Evolutionary conservation across 2,888 invertebrate genomes (phyloP).

Genomic region (Bombylius discolor): DNA sequence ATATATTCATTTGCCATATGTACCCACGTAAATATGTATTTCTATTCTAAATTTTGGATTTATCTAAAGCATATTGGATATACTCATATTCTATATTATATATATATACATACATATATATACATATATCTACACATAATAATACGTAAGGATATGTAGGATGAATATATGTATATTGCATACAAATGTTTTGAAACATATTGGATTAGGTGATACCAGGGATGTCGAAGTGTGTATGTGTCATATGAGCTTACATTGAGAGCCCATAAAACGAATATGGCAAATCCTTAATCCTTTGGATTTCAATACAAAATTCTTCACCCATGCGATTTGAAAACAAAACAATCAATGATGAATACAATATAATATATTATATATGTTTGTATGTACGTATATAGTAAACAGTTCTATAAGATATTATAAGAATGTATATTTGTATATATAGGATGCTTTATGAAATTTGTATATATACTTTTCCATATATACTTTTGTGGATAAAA

Average conservation of each 20-base stretch:
- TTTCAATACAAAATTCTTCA: slow-evolving; percentile 29
- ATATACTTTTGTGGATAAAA: neutral
- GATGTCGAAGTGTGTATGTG: slow-evolving; percentile 8
- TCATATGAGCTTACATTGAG: slow-evolving; percentile 12
- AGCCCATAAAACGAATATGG: slow-evolving; percentile 26
- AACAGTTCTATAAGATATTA: no score
- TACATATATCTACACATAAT: neutral
- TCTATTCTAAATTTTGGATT: neutral
- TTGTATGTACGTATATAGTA: no score
- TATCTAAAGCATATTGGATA: no score
- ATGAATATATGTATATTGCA: no score
- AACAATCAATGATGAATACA: slow-evolving; percentile 6
- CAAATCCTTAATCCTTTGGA: slow-evolving; percentile 36
- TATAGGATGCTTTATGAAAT: no score
- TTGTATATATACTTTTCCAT: neutral
- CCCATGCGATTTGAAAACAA: slow-evolving; percentile 15
- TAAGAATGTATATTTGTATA: no score
- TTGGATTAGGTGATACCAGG: slow-evolving; percentile 10
- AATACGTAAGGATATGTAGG: neutral
- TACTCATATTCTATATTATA: neutral
- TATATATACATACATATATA: slow-evolving; percentile 7
- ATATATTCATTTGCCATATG: no score
- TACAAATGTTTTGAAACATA: neutral
- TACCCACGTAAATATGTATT: neutral
- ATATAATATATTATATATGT: neutral